Evolutionary conservation across 2,113 vertebrate species (phyloP), one percentile per base, ranked within the genome.

Genomic region (Scatophagus argus): DNA sequence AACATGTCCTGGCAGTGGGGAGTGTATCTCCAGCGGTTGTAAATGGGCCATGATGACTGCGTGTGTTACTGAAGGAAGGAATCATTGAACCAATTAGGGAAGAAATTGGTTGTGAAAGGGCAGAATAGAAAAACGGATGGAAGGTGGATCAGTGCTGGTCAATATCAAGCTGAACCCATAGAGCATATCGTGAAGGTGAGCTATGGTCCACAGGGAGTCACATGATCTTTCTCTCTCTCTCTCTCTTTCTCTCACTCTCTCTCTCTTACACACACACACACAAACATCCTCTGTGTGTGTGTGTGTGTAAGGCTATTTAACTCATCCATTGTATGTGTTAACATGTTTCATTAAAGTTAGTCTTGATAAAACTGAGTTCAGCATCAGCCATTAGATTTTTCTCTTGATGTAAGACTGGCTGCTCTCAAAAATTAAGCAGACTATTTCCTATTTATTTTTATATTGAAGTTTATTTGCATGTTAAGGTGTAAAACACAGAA

Each of bases 171-270:
- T 38, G 52, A 76, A 65, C 72, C 67, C 9, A 25, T n/a, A 54
- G 31, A 73, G 58, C 5, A 16, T 55, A 76, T 74, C 76, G 79
- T 61, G 70, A 79, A 79, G 76, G 82, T 79, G 70, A 79, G 44
- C 49, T 13, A 38, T 23, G 62, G 70, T 74, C 49, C 59, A 64
- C 27, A 1, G 6, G 25, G 63, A 56, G 6, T 23, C 55, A 61
- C 21, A 23, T 68, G 44, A 77, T 60, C 64, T 21, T 25, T 27
- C 62, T 11, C 16, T 10, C 21, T 11, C 47, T 21, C 74, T 19
- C n/a, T 27, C 44, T 21, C 74, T 19, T 16, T 27, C 44, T 60
- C 64, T 21, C 34, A 21, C 62, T 11, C 16, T 10, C 21, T 11
- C 47, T 21, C 74, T 19, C n/a, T 27, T 31, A 25, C 36, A 56